Conservation (phyloP, 1,140 invertebrate genomes). For the Pomphorhynchus laevis region DNA sequence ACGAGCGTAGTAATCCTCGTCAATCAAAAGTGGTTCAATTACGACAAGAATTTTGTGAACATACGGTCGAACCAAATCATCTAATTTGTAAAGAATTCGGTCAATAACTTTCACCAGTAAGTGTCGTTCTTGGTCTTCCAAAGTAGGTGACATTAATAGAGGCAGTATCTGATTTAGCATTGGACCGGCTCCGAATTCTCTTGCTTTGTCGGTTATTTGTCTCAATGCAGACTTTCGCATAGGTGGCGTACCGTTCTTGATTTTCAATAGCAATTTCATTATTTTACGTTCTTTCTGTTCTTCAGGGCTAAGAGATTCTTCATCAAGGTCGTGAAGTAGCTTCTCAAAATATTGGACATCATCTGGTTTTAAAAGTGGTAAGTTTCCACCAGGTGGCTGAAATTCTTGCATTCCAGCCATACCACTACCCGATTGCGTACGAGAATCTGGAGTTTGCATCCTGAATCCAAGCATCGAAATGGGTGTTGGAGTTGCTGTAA, state of each 20-base stretch:
- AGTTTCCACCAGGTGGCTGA: conserved; percentile 61
- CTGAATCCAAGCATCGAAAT: conserved; percentile 64
- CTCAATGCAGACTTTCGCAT: conserved; percentile 44
- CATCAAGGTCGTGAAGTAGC: conserved; percentile 73
- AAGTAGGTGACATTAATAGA: conserved; percentile 80
- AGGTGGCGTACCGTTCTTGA: conserved; percentile 94
- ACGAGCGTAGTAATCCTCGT: conserved; percentile 97
- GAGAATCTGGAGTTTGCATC: conserved; percentile 30
- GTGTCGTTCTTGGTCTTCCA: conserved; percentile 96
- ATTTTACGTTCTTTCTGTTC: conserved; percentile 93
- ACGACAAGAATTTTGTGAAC: conserved; percentile 98
- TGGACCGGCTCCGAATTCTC: conserved; percentile 84
- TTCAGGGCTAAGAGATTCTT: conserved; percentile 62
- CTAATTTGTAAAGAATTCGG: conserved; percentile 80
- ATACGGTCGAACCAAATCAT: conserved; percentile 85
- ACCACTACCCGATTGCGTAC: conserved; percentile 13
- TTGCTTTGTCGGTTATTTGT: conserved; percentile 34
- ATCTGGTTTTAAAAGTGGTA: conserved; percentile 94
- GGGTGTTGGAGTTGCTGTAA: conserved; percentile 84
- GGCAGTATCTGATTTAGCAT: conserved; percentile 95
- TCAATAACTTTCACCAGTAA: conserved; percentile 95
- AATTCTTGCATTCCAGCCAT: conserved; percentile 36
- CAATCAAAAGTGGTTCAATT: conserved; percentile 86
- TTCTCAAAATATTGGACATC: conserved; percentile 99
- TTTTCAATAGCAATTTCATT: conserved; percentile 85